Percentiles rank a stretch among this genome's conserved stretches.
phyloP scores from a whole-genome alignment of 2,797 vertebrate species.

The Buceros bicornis region DNA sequence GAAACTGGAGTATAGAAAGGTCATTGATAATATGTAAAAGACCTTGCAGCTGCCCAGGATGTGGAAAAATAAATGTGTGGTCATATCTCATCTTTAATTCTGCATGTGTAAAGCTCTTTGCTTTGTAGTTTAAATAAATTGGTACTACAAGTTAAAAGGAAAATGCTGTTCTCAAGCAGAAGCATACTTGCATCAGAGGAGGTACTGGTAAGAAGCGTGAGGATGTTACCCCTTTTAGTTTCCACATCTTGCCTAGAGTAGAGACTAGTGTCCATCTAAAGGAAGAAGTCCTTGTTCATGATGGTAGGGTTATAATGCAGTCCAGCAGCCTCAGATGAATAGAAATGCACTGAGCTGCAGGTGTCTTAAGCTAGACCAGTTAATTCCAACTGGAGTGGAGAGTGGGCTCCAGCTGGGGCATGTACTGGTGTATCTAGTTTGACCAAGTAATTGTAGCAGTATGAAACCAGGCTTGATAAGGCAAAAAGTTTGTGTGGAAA shows the following conservation, averaged over 20 bases:
- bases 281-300: neutral
- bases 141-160: neutral
- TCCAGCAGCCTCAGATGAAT: neutral
- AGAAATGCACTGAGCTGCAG: neutral
- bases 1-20: neutral
- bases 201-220: neutral
- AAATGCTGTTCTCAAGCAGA: neutral
- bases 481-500: neutral
- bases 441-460: neutral
- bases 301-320: neutral
- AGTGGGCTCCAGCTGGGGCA: neutral
- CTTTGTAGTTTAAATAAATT: neutral
- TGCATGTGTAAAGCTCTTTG: neutral
- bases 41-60: slow-evolving; percentile 1
- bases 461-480: neutral
- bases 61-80: neutral
- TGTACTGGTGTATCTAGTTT: neutral
- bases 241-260: neutral
- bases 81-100: neutral
- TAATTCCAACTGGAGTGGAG: neutral
- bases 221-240: neutral
- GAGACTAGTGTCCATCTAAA: neutral
- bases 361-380: neutral
- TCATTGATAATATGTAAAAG: neutral
- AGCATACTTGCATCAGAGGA: neutral